Evolutionary conservation across 2,888 invertebrate species (phyloP).

Genomic region (Flexamia atlantica): DNA sequence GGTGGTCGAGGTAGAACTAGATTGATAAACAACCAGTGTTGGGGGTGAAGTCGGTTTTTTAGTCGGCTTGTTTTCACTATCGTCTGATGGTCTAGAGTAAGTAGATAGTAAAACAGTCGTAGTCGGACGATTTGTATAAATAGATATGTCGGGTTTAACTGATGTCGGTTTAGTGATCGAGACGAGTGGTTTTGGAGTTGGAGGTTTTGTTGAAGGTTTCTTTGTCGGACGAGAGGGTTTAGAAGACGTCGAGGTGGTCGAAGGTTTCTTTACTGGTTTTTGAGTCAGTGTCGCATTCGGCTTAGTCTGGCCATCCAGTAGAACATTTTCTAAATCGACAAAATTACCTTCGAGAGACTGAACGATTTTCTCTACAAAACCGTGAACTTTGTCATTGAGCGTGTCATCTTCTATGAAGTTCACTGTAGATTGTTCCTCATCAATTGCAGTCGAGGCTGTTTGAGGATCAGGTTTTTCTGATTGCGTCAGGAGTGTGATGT

Average conservation of each 20-base stretch:
- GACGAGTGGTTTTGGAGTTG: constrained; percentile 65
- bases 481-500: constrained; percentile 83
- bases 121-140: constrained; percentile 57
- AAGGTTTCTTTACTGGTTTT: constrained; percentile 73
- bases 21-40: constrained; percentile 66
- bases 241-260: constrained; percentile 71
- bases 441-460: constrained; percentile 67
- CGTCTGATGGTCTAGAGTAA: constrained; percentile 59
- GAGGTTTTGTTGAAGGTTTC: constrained; percentile 71
- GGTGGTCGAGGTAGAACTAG: constrained; percentile 71
- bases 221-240: constrained; percentile 72
- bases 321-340: constrained; percentile 87
- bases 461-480: constrained; percentile 72
- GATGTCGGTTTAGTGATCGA: constrained; percentile 66
- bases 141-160: constrained; percentile 8
- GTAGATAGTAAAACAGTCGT: constrained; percentile 61
- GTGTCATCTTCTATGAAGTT: constrained; percentile 88
- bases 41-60: constrained; percentile 54
- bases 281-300: constrained; percentile 70
- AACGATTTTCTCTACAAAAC: constrained; percentile 90
- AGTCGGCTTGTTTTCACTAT: constrained; percentile 69
- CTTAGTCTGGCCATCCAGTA: constrained; percentile 76
- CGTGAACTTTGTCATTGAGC: constrained; percentile 87
- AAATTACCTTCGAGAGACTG: constrained; percentile 91
- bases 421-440: constrained; percentile 84